Percentiles rank a stretch among this genome's conserved stretches.
phyloP scores from a whole-genome alignment of 2,888 invertebrate genomes.

The Phrixothrix hirtus region DNA sequence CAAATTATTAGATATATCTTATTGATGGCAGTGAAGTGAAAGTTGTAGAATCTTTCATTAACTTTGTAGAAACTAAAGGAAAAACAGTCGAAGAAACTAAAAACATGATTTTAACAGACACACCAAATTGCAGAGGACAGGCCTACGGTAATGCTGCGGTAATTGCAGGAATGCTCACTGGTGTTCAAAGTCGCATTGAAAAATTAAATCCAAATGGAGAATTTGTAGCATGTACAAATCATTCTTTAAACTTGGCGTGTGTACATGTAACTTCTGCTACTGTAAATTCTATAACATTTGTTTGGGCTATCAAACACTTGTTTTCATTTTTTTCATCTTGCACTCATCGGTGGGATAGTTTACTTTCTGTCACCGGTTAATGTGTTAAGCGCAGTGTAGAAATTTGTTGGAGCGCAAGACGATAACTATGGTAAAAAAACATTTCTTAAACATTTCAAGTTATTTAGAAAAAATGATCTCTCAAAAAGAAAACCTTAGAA shows the following conservation, averaged over 20 bases:
- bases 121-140: conserved; percentile 39
- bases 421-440: too few species aligned
- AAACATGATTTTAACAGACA: conserved; percentile 37
- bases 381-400: conserved; percentile 28
- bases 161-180: conserved; percentile 31
- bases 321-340: conserved; percentile 26
- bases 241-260: conserved; percentile 33
- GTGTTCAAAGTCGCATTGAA: conserved; percentile 29
- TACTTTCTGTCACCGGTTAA: conserved; percentile 25
- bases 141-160: conserved; percentile 39
- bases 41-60: conserved; percentile 37
- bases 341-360: conserved; percentile 29
- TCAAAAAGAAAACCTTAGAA: conserved; percentile 26
- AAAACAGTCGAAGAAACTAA: conserved; percentile 37
- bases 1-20: conserved; percentile 35
- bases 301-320: conserved; percentile 31
- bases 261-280: conserved; percentile 34
- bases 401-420: conserved; percentile 31
- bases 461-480: conserved; percentile 10
- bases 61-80: conserved; percentile 36
- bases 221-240: conserved; percentile 31
- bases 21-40: conserved; percentile 30
- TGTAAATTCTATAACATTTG: conserved; percentile 31
- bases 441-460: conserved; percentile 1
- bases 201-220: conserved; percentile 26